These are phyloP conservation scores for Tricholauxania praeusta DNA, from an alignment of 2,888 invertebrate genomes.

Conservation along the genomic window DNA sequence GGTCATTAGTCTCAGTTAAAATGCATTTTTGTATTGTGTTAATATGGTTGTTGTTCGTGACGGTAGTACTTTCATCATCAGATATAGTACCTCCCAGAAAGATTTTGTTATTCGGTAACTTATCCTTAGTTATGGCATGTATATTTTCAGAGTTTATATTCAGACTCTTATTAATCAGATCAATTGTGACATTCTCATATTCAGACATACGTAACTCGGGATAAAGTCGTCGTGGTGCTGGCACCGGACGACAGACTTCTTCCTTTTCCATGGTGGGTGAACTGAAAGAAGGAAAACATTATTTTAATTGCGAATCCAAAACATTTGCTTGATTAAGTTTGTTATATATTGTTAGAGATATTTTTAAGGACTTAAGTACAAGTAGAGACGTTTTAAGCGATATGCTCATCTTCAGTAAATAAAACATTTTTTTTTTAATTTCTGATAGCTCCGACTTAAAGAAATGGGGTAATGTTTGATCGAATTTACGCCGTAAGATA, in stretches of 20 bases:
- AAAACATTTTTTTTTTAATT: too few species aligned
- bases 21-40: slow-evolving; percentile 44
- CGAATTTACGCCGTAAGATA: too few species aligned
- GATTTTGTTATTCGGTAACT: slow-evolving; percentile 58
- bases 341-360: too few species aligned
- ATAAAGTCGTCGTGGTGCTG: slow-evolving; percentile 63
- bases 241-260: slow-evolving; percentile 59
- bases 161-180: slow-evolving; percentile 58
- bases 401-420: too few species aligned
- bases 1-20: slow-evolving; percentile 55
- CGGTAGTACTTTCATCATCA: slow-evolving; percentile 39
- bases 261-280: slow-evolving; percentile 53
- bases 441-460: too few species aligned
- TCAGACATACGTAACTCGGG: slow-evolving; percentile 58
- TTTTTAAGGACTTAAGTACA: too few species aligned
- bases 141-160: slow-evolving; percentile 62
- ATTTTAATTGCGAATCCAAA: too few species aligned
- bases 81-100: slow-evolving; percentile 48
- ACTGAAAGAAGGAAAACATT: slow-evolving; percentile 30
- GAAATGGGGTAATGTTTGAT: too few species aligned
- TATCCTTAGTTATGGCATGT: slow-evolving; percentile 57
- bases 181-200: slow-evolving; percentile 65
- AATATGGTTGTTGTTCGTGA: slow-evolving; percentile 23
- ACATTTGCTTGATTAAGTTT: too few species aligned
- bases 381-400: too few species aligned